Base-by-base conservation (phyloP, 2,113 vertebrate genomes). In the Brachyhypopomus gauderio region DNA sequence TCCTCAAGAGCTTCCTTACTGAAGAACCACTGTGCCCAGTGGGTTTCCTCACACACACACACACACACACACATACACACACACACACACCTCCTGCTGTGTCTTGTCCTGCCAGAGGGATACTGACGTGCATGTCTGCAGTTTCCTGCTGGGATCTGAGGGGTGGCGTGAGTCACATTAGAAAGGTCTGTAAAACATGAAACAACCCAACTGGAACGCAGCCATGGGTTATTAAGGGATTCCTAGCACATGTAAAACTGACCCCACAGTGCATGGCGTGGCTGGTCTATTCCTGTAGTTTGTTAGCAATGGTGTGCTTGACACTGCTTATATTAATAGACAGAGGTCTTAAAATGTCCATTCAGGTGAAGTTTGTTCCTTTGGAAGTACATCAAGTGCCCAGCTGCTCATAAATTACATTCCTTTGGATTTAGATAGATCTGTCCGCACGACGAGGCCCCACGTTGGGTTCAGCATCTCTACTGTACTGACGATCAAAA, bases 101-200 rank as follows among this genome's bases (percentile, higher is more conserved):
- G 41, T 45, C 41, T 45, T 45, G 14, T 52, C 45, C 45, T 52
- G 45, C 45, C 45, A 52, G 45, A 3, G 45, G 8, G 45, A 52
- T 11, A 52, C 9, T 12, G 45, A 52, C 45, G 14, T 52, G 45
- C 12, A 11, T 14, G 45, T 52, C 12, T n/a, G 36, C 8, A 25
- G 38, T 34, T 70, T 38, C 36, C 36, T 20, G n/a, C 34, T 20
- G 11, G 66, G 34, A 22, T 16, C 19, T n/a, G 66, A 20, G 6
- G 77, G 34, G 66, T 64, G 60, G 62, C 27, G 55, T 84, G 85
- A 85, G 77, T 87, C 85, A 87, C 55, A 81, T 77, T 73, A 71
- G 67, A 76, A 66, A 38, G 41, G 66, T 74, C 58, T 71, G 48
- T 84, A n/a, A 56, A 72, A 59, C 74, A 27, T 23, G 34, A 23